Base-by-base conservation (phyloP, 2,888 invertebrate species). In the Trisateles emortualis region DNA sequence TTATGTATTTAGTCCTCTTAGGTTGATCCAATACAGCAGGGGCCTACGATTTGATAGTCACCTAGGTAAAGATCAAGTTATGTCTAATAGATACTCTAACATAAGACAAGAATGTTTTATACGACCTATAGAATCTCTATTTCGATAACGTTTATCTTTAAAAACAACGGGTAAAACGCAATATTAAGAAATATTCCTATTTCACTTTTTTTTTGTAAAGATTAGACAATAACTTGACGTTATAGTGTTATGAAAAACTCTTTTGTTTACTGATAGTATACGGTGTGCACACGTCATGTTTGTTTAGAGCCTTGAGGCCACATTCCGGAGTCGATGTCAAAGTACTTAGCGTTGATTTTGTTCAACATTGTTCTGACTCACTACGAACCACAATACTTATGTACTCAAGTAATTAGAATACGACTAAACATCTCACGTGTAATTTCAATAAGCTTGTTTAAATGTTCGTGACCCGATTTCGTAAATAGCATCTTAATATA, bases 251-350 rank as follows among this genome's bases (percentile, higher is more conserved):
- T 65, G 58, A 68, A 68, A 74, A 77, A 69, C 68, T 66, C 65
- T 79, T 82, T 80, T 81, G 80, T 87, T 83, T 81, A 78, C 80
- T 78, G 82, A 86, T 87, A 87, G 78, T 77, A 78, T 68, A 70
- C 71, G 65, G 59, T 65, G 66, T 67, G 73, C 70, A 73, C 67
- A 78, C 79, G 76, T 79, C 75, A 80, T 79, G 69, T 76, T 75
- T 72, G 78, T 79, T 77, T 69, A 76, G 74, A 83, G 74, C 83
- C 82, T 84, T 82, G 88, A 83, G 76, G 80, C 83, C 84, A 72
- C 90, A 91, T 91, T 90, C 91, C 86, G 73, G 64, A 75, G 78
- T 76, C 84, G 83, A 86, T 88, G 90, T 87, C 90, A 85, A 83
- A 87, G 83, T 86, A 88, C 82, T 86, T 83, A 83, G 77, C 77